Evolutionary conservation across 2,888 invertebrate species (phyloP).

Genomic region (Rutpela maculata): DNA sequence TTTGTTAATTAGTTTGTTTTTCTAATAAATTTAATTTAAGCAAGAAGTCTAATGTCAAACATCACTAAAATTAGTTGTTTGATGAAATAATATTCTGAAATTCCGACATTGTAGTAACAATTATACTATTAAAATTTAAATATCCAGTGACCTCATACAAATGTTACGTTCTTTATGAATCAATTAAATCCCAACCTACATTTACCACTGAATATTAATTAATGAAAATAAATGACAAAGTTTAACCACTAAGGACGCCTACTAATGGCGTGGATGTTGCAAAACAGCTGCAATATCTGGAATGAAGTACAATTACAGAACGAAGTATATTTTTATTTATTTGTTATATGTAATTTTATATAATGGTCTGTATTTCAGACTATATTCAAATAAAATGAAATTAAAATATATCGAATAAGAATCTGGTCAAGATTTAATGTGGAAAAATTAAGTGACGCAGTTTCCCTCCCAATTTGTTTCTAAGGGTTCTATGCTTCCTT

Average conservation of each 20-base stretch:
- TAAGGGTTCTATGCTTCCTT: too few relatives aligned
- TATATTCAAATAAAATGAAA: background rate
- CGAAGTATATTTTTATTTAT: background rate
- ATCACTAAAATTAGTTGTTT: too few relatives aligned
- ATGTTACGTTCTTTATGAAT: constrained; percentile 11
- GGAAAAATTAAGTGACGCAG: too few relatives aligned
- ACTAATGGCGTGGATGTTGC: constrained; percentile 5
- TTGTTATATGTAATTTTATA: background rate
- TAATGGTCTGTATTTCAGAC: background rate
- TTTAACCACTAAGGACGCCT: constrained; percentile 6
- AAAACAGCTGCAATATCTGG: constrained; percentile 1
- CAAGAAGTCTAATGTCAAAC: too few relatives aligned
- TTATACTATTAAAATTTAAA: background rate
- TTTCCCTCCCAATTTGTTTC: too few relatives aligned
- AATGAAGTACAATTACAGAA: background rate
- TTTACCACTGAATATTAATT: constrained; percentile 17
- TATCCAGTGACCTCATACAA: background rate
- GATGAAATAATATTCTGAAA: background rate
- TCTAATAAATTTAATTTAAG: too few relatives aligned
- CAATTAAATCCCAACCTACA: constrained; percentile 5
- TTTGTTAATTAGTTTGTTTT: too few relatives aligned
- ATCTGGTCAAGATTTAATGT: background rate
- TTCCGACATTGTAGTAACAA: background rate
- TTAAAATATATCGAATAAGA: background rate
- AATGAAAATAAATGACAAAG: constrained; percentile 9